Evolutionary conservation across 2,888 invertebrate species (phyloP).

Genomic region (Entomobrya multifasciata): DNA sequence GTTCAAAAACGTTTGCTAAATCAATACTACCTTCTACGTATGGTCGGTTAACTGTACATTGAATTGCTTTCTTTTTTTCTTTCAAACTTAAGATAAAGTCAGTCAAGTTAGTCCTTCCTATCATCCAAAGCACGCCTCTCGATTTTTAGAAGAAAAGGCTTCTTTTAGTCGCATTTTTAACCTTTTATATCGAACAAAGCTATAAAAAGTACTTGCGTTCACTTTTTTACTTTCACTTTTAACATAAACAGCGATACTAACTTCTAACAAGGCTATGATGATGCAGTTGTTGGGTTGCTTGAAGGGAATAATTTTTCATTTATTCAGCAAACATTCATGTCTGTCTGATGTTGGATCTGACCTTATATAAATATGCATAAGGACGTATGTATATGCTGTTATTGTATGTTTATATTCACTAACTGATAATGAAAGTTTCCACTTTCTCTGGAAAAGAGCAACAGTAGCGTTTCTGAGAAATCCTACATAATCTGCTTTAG

Average conservation of each 20-base stretch:
- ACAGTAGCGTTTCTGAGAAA: not conserved
- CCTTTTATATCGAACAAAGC: not conserved
- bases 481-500: not conserved
- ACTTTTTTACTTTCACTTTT: not conserved
- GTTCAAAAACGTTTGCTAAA: constrained; percentile 8
- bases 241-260: no score
- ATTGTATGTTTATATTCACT: no score
- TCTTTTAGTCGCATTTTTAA: not conserved
- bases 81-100: no score
- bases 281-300: not conserved
- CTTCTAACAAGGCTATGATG: not conserved
- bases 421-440: not conserved
- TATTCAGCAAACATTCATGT: not conserved
- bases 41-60: no score
- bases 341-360: no score
- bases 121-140: no score
- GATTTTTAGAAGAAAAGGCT: not conserved
- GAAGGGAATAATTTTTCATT: not conserved
- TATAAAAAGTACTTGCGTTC: not conserved
- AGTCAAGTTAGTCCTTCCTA: no score
- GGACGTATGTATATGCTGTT: no score
- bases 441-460: not conserved
- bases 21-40: no score
- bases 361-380: no score
- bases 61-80: not conserved